Base-by-base conservation (phyloP, 2,797 vertebrate species). In the Hirundo rustica region DNA sequence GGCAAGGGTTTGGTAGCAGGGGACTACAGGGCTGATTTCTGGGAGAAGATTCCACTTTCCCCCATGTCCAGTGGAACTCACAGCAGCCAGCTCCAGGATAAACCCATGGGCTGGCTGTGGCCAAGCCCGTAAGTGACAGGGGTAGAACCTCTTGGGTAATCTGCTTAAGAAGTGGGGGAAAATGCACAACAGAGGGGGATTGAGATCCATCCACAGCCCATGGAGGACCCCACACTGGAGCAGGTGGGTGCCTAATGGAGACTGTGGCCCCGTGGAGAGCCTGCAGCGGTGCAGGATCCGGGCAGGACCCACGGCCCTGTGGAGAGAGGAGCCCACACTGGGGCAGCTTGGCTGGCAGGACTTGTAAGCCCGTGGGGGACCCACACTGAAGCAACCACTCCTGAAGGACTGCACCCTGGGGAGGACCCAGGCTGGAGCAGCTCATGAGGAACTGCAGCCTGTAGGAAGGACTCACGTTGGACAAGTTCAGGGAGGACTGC, bases 391-490 rank as follows among this genome's bases (percentile, higher is more conserved):
- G 19, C 23, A 58, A 12, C 45, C 16, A 16, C 16, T 71, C 58
- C 16, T 6, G 3, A n/a, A 34, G 30, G 38, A 25, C 38, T 36
- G 30, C 30, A 74, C 19, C 16, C 8, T 25, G 2, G 8, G 17
- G 40, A 23, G 32, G 2, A 44, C 21, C 8, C 5, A 23, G 1
- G 1, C 20, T 75, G 68, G 38, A 64, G 70, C 29, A 57, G 32
- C 2, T 48, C 19, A 23, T 8, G 50, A 13, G 29, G 42, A 48
- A 13, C 34, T 47, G 64, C 18, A 51, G 40, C 30, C 27, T 0
- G 0, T 3, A 14, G 26, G 8, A 70, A 34, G 27, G 23, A 27
- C 10, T 8, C 15, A 2, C 0, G 0, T 0, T 32, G 34, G 25
- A 64, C 4, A 21, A 26, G 12, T 11, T 40, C 10, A 15, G 2